These are phyloP conservation scores for Siniperca knerii DNA, from an alignment of 2,113 vertebrate genomes.

Conservation along the genomic window DNA sequence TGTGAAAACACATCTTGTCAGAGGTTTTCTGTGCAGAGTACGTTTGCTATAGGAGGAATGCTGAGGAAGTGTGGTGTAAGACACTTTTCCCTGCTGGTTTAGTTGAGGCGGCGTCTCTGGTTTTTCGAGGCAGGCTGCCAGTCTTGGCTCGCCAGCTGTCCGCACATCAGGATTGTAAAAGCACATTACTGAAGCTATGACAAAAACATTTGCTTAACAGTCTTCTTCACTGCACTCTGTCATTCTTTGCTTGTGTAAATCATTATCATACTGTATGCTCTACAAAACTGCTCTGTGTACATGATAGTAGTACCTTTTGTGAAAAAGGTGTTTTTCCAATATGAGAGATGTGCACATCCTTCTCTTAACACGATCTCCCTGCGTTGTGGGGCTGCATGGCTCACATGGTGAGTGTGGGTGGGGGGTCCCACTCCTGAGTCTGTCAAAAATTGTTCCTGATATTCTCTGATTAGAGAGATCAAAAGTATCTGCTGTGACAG, in stretches of 20 bases:
- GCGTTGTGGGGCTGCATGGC: background rate
- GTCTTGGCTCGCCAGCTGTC: slow-evolving; percentile 66
- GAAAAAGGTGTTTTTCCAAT: background rate
- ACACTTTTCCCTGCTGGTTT: slow-evolving; percentile 50
- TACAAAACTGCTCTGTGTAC: background rate
- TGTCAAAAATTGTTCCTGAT: slow-evolving; percentile 62
- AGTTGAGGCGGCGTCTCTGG: slow-evolving; percentile 57
- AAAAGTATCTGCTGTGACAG: slow-evolving; percentile 56
- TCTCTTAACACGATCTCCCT: background rate
- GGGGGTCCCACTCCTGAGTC: slow-evolving; percentile 9
- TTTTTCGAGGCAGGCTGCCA: slow-evolving; percentile 69
- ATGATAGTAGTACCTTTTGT: background rate
- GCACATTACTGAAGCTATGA: slow-evolving; percentile 56
- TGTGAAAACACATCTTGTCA: slow-evolving; percentile 29
- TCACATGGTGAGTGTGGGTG: slow-evolving; percentile 25
- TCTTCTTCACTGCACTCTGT: slow-evolving; percentile 38
- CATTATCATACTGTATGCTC: slow-evolving; percentile 29
- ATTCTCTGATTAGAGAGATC: slow-evolving; percentile 59
- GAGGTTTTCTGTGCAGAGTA: slow-evolving; percentile 15
- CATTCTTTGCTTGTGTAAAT: slow-evolving; percentile 55
- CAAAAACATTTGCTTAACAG: slow-evolving; percentile 63
- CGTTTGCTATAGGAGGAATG: slow-evolving; percentile 47
- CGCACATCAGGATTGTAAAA: slow-evolving; percentile 60
- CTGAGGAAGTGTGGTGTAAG: slow-evolving; percentile 45
- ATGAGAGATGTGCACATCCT: slow-evolving; percentile 13